Evolutionary conservation across 2,113 vertebrate genomes (phyloP).

Genomic region (Dromaius novaehollandiae): DNA sequence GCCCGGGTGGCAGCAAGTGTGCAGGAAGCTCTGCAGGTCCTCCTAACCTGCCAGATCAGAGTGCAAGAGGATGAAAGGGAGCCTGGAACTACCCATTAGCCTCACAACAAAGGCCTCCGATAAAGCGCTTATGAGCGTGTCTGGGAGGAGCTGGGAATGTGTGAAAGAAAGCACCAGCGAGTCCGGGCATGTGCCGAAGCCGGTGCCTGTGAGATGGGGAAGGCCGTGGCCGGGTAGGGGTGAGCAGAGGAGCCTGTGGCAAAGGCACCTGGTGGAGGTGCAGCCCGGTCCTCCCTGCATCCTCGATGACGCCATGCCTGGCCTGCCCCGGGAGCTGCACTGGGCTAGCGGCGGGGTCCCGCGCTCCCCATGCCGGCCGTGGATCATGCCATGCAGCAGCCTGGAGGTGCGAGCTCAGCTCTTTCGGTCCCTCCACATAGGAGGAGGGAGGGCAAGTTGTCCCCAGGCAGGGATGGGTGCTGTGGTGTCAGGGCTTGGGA

Average conservation of each 20-base stretch:
- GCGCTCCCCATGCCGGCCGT: neutral
- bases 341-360: neutral
- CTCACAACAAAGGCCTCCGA: constrained; percentile 68
- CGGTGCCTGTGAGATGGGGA: constrained; percentile 30
- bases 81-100: constrained; percentile 66
- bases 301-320: neutral
- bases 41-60: constrained; percentile 46
- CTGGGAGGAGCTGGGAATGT: constrained; percentile 67
- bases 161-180: constrained; percentile 45
- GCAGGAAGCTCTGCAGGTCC: constrained; percentile 10
- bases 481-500: fast-evolving
- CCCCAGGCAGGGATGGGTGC: neutral
- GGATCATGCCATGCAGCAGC: no score
- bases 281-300: neutral
- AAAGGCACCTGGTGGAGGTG: neutral
- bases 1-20: neutral
- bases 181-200: constrained; percentile 15
- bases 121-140: constrained; percentile 67
- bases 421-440: no score
- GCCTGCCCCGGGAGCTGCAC: no score
- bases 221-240: neutral
- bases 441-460: neutral
- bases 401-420: no score
- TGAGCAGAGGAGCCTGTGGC: neutral
- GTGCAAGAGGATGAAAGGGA: constrained; percentile 64